Percentiles rank a stretch among this genome's conserved stretches.
Conservation (phyloP, 37 sponge, comb jelly and placozoan genomes). For the Halichondria panicea region DNA sequence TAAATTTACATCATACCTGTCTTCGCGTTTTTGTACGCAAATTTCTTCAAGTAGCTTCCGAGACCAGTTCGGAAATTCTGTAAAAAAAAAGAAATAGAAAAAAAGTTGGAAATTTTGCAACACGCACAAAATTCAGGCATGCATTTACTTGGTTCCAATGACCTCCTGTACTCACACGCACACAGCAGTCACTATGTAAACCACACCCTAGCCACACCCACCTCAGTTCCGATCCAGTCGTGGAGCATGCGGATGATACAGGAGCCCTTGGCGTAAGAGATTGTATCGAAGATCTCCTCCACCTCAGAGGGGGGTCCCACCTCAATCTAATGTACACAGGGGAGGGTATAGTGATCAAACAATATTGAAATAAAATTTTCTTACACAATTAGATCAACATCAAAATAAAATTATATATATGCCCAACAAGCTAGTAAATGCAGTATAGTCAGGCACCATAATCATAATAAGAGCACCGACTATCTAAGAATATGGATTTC, state of each 20-base stretch:
- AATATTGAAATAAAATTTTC: no score
- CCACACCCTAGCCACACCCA: no score
- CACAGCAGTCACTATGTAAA: no score
- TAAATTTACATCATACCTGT: slow-evolving; percentile 43
- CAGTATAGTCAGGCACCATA: no score
- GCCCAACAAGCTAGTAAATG: no score
- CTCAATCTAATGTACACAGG: neutral
- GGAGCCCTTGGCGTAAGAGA: slow-evolving; percentile 95
- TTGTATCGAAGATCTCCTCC: slow-evolving; percentile 97
- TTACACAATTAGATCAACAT: no score
- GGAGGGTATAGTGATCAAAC: neutral
- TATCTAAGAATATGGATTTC: neutral
- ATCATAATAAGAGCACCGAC: neutral
- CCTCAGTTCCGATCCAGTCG: slow-evolving; percentile 88
- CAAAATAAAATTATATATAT: no score
- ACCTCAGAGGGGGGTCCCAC: slow-evolving; percentile 91
- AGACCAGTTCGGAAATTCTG: slow-evolving; percentile 86
- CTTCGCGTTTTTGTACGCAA: slow-evolving; percentile 72
- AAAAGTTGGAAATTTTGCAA: no score
- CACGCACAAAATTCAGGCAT: no score
- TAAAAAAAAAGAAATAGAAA: neutral
- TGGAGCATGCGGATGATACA: slow-evolving; percentile 90
- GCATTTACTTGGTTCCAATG: no score
- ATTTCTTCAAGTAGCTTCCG: slow-evolving; percentile 69
- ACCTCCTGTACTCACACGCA: no score